Conservation (phyloP, 2,797 vertebrate species). For the Myotis myotis region DNA sequence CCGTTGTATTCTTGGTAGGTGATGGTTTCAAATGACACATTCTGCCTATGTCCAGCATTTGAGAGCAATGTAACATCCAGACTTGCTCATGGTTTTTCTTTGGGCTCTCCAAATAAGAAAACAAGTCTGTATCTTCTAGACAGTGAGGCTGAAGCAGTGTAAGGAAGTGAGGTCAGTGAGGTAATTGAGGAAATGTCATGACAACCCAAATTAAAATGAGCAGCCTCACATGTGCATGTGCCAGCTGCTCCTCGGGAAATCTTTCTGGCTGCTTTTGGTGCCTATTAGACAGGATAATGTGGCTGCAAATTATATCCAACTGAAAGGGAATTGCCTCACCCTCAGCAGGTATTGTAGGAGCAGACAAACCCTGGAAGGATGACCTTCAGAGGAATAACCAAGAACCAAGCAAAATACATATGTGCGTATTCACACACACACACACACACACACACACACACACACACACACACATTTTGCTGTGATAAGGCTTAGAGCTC, state of each 20-base stretch:
- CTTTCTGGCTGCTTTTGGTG: conserved; percentile 54
- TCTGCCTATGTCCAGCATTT: conserved; percentile 1
- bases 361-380: neutral
- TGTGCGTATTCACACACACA: too few relatives aligned
- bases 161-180: conserved; percentile 46
- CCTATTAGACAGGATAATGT: conserved; percentile 50
- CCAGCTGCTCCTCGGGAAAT: conserved; percentile 53
- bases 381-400: neutral
- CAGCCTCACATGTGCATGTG: conserved; percentile 44
- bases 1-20: neutral
- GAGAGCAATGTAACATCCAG: neutral
- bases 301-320: conserved; percentile 54
- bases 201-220: conserved; percentile 64
- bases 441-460: neutral
- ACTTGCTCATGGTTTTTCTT: neutral
- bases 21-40: conserved; percentile 27
- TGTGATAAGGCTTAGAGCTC: neutral
- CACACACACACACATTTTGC: neutral
- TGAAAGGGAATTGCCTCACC: conserved; percentile 29
- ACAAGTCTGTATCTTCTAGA: neutral
- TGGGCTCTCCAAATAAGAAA: conserved; percentile 36
- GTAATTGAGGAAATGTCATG: conserved; percentile 67
- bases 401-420: neutral
- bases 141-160: neutral
- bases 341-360: neutral